Conservation (phyloP, 2,113 vertebrate species). For the Tachysurus fulvidraco region DNA sequence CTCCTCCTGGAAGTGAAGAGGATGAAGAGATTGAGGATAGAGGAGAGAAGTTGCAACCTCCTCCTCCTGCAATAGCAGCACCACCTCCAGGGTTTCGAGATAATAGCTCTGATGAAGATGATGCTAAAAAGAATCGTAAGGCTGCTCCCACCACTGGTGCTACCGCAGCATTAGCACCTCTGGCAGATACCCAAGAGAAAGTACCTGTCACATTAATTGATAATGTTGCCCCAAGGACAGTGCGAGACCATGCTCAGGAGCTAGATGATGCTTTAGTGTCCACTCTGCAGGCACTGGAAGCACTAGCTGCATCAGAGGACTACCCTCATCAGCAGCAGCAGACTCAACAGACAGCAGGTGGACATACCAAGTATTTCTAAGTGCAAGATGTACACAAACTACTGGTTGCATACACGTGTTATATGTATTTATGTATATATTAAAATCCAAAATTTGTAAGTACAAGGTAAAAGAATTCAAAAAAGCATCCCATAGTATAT, state of each 20-base stretch:
- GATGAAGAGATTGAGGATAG: conserved; percentile 72
- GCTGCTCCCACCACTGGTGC: conserved; percentile 53
- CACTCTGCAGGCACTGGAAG: conserved; percentile 95
- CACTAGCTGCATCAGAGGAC: conserved; percentile 95
- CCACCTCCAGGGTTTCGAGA: conserved; percentile 96
- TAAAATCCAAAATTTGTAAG: not conserved
- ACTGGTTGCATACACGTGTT: not conserved
- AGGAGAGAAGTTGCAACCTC: conserved; percentile 75
- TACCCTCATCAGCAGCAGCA: conserved; percentile 84
- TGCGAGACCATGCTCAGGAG: conserved; percentile 94
- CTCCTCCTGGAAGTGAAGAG: conserved; percentile 90
- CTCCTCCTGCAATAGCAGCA: conserved; percentile 86
- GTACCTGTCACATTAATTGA: conserved; percentile 95
- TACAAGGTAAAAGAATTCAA: not conserved
- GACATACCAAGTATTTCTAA: conserved; percentile 58
- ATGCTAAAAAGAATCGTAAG: conserved; percentile 82
- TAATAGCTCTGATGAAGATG: conserved; percentile 97
- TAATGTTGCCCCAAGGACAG: conserved; percentile 86
- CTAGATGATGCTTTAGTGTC: conserved; percentile 96
- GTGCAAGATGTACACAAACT: conserved; percentile 25
- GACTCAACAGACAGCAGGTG: conserved; percentile 94
- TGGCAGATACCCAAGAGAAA: conserved; percentile 78
- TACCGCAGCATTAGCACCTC: conserved; percentile 54
- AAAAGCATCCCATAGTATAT: not conserved
- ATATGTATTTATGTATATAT: not conserved